These are phyloP conservation scores for Neodiprion fabricii DNA, from an alignment of 1,140 invertebrate genomes.

Conservation along the genomic window DNA sequence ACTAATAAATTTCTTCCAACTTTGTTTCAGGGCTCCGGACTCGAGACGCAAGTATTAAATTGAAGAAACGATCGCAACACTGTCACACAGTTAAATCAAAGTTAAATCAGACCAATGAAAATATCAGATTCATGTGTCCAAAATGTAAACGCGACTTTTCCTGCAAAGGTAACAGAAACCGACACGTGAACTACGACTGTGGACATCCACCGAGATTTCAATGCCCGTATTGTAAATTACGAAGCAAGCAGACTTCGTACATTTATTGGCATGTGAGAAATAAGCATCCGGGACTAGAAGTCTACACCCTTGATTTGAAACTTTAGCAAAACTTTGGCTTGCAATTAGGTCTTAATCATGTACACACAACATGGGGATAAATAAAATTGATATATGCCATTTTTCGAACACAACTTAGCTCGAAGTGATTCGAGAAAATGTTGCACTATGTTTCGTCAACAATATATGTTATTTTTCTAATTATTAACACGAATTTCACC, in stretches of 20 bases:
- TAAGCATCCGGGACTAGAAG: slow-evolving; percentile 44
- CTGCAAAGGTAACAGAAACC: slow-evolving; percentile 78
- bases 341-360: not conserved
- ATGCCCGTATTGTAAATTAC: slow-evolving; percentile 77
- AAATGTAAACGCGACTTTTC: slow-evolving; percentile 80
- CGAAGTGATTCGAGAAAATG: too few relatives aligned
- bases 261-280: slow-evolving; percentile 74
- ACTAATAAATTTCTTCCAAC: too few relatives aligned
- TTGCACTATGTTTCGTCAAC: too few relatives aligned
- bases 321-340: slow-evolving; percentile 24
- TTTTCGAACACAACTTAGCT: too few relatives aligned
- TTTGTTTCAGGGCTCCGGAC: too few relatives aligned
- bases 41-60: too few relatives aligned
- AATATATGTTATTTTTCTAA: too few relatives aligned
- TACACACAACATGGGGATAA: not conserved
- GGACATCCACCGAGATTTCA: slow-evolving; percentile 80
- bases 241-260: slow-evolving; percentile 81
- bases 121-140: slow-evolving; percentile 68
- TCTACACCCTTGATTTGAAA: slow-evolving; percentile 39
- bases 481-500: too few relatives aligned
- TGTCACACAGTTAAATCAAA: not conserved
- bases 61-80: too few relatives aligned
- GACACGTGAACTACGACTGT: slow-evolving; percentile 85
- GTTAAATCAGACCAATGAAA: not conserved
- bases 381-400: not conserved